These are phyloP conservation scores for Neoseiulus cucumeris DNA, from an alignment of 1,140 invertebrate genomes.

Conservation along the genomic window DNA sequence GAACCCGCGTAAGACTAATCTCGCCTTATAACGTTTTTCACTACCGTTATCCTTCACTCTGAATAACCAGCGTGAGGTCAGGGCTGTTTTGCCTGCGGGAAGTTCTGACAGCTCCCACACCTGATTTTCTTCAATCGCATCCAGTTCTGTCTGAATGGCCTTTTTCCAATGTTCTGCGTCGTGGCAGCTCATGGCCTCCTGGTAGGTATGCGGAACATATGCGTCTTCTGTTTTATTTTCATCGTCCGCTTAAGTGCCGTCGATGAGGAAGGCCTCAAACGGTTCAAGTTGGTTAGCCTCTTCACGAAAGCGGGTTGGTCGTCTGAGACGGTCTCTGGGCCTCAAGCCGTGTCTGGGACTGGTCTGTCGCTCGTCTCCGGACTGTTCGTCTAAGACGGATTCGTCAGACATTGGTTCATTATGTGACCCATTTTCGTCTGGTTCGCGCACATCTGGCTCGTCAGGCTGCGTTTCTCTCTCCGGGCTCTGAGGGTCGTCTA, in stretches of 20 bases:
- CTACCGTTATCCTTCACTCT: too few relatives aligned
- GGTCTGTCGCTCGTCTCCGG: background rate
- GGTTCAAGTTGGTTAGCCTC: too few relatives aligned
- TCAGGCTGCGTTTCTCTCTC: too few relatives aligned
- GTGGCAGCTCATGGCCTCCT: background rate
- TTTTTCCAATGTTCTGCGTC: background rate
- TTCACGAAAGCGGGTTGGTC: too few relatives aligned
- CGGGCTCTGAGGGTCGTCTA: too few relatives aligned
- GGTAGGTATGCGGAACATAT: too few relatives aligned
- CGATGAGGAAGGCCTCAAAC: too few relatives aligned
- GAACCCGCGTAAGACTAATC: background rate
- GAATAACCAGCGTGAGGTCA: background rate
- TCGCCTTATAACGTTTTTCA: background rate
- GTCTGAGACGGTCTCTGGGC: too few relatives aligned
- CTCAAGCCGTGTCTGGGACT: background rate
- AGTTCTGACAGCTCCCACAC: background rate
- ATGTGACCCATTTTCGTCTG: too few relatives aligned
- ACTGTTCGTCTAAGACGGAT: background rate
- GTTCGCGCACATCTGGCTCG: too few relatives aligned
- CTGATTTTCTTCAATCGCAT: background rate
- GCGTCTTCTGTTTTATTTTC: background rate
- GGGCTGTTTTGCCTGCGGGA: background rate
- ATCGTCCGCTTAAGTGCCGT: too few relatives aligned
- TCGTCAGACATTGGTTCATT: background rate
- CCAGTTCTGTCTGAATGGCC: background rate